Evolutionary conservation across 1,140 invertebrate genomes (phyloP).

Genomic region (Drosophila elegans): DNA sequence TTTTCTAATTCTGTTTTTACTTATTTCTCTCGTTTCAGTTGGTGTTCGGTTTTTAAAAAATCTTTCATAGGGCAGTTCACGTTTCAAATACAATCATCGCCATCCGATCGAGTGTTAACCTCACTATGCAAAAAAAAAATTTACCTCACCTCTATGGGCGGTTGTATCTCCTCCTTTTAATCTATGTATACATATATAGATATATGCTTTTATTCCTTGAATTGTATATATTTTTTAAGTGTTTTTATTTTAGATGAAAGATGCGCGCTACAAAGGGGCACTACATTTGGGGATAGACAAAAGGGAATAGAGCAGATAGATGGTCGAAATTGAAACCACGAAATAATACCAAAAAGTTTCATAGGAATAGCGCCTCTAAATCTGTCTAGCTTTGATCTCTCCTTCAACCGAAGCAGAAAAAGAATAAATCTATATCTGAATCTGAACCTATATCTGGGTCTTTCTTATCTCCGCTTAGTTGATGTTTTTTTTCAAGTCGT

Average conservation of each 20-base stretch:
- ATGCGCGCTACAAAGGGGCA: constrained; percentile 20
- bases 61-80: constrained; percentile 78
- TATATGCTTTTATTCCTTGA: constrained; percentile 39
- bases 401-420: constrained; percentile 3
- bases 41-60: constrained; percentile 54
- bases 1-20: constrained; percentile 13
- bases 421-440: constrained; percentile 29
- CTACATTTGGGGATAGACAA: constrained; percentile 11
- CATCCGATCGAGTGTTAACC: constrained; percentile 38
- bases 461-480: constrained; percentile 49
- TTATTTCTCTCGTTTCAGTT: constrained; percentile 20
- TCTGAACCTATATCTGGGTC: constrained; percentile 45
- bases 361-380: constrained; percentile 36
- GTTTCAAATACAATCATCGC: constrained; percentile 66
- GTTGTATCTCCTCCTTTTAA: constrained; percentile 13
- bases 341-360: constrained; percentile 49
- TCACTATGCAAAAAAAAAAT: constrained; percentile 43
- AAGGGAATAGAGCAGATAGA: constrained; percentile 26
- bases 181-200: constrained; percentile 33
- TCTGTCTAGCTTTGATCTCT: constrained; percentile 9
- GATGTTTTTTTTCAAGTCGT: constrained; percentile 59
- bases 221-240: constrained; percentile 63
- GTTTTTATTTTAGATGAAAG: constrained; percentile 38
- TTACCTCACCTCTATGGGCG: constrained; percentile 1
- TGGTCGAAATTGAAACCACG: constrained; percentile 46